Evolutionary conservation across 2,888 invertebrate genomes (phyloP), one percentile per base, ranked within the genome.

Genomic region (Orchestes rusci): DNA sequence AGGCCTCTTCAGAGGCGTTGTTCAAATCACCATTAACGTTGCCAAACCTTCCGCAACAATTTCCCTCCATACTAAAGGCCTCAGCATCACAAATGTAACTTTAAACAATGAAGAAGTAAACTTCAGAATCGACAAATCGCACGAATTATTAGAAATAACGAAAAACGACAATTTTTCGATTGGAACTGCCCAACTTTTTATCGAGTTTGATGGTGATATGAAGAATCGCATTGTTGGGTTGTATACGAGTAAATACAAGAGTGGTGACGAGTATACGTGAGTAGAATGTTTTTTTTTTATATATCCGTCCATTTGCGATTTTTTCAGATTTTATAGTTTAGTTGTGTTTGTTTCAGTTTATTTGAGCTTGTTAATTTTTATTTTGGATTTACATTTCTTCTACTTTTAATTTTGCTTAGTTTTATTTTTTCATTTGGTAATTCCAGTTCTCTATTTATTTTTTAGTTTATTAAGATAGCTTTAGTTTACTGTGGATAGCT

Each of bases 141-240:
- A 58, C 3, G 63, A 66, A 51, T 46, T 58, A 29, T 16, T 60
- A 52, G 67, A 38, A 43, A 66, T 57, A 32, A 64, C 33, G 41
- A 52, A 28, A 27, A 19, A 23, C 4, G 53, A 59, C 50, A 17
- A 36, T 16, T 55, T 63, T 50, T 32, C 31, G 13, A 42, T 39
- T 2, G 56, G 56, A 4, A 67, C 66, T 40, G 79, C 80, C 59
- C 65, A 67, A 10, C 61, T 85, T 10, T 60, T 66, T 30, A 72
- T 86, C 32, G 66, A 75, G 27, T 88, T 81, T 58, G 66, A 68
- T 48, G 86, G 86, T 0, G 72, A 73, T 50, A 70, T 84, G 61
- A 76, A 73, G 17, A 72, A 76, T 49, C 77, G 78, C 52, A 80
- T 85, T 57, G 78, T 82, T 42, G 87, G 87, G 3, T 73, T 87